Evolutionary conservation across 2,888 invertebrate genomes (phyloP).

Genomic region (Halocaridina rubra): DNA sequence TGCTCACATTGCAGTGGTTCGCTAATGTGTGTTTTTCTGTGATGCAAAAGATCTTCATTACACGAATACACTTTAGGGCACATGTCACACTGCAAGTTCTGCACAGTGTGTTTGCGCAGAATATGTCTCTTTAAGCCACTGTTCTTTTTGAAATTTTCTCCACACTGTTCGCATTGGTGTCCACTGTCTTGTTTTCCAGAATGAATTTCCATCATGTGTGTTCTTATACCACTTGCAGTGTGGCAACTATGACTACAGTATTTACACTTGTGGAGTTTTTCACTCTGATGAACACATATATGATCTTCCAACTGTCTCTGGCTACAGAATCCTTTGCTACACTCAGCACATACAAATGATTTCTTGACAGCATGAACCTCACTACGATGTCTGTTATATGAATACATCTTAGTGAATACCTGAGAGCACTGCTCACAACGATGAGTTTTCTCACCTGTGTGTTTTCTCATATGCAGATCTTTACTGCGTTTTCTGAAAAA

Average conservation of each 20-base stretch:
- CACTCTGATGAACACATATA: slow-evolving; percentile 33
- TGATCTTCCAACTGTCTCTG: slow-evolving; percentile 46
- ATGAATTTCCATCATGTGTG: slow-evolving; percentile 51
- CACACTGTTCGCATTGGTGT: slow-evolving; percentile 33
- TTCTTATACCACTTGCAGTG: slow-evolving; percentile 54
- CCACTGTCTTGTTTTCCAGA: neutral
- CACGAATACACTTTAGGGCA: slow-evolving; percentile 43
- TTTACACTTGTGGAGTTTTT: slow-evolving; percentile 45
- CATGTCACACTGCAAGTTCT: slow-evolving; percentile 27
- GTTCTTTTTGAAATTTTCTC: slow-evolving; percentile 43
- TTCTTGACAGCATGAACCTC: slow-evolving; percentile 50
- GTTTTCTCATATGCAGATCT: slow-evolving; percentile 21
- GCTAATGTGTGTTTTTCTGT: slow-evolving; percentile 27
- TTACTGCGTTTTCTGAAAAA: slow-evolving; percentile 32
- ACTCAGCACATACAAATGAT: slow-evolving; percentile 36
- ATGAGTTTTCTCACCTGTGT: neutral
- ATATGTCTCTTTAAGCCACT: slow-evolving; percentile 54
- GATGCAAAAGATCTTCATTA: slow-evolving; percentile 37
- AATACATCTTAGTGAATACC: slow-evolving; percentile 36
- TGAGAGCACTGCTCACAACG: slow-evolving; percentile 35
- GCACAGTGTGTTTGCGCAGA: slow-evolving; percentile 28
- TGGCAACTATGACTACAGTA: slow-evolving; percentile 42
- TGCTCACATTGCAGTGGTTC: slow-evolving; percentile 21
- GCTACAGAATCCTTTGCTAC: slow-evolving; percentile 40
- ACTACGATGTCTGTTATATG: slow-evolving; percentile 29